Base-by-base conservation (phyloP, 2,888 invertebrate genomes). In the Darwinula stevensoni region DNA sequence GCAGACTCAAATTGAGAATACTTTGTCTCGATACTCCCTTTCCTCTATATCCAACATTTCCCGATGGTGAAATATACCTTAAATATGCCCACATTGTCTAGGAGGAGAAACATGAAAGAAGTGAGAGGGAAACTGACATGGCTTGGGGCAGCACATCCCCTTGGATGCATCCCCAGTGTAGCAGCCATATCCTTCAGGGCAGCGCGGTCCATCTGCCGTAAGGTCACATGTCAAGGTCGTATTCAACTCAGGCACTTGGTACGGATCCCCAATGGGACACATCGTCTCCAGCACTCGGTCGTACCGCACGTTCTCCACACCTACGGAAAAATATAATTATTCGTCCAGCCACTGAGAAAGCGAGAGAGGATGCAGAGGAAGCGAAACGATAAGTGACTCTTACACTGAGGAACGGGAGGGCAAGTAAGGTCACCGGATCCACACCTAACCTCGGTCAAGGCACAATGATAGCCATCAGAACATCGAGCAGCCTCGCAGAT, bases 361-460 rank as follows among this genome's bases (percentile, higher is more conserved):
- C n/a, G n/a, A n/a, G n/a, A n/a, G n/a, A n/a, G n/a, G n/a, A n/a
- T n/a, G n/a, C n/a, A n/a, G n/a, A n/a, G n/a, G n/a, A n/a, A n/a
- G n/a, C n/a, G n/a, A n/a, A n/a, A n/a, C n/a, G n/a, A n/a, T n/a
- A n/a, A n/a, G n/a, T n/a, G n/a, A n/a, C n/a, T n/a, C n/a, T n/a
- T n/a, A n/a, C 73, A 73, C 11, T 70, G 70, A 9, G 78, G 76
- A 2, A 78, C 72, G 1, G 76, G 72, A 0, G 76, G 74, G 44
- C 78, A 78, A 42, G 74, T 74, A 33, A 74, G 72, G 16, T 69
- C 68, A 41, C 72, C 72, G 41, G 76, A 37, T 22, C 34, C 36
- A 30, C 30, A 76, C 13, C 73, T 73, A 0, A 76, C 75, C 40
- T 76, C 75, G 0, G 76, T 73, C 43, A 75, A 63, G 29, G 72